Evolutionary conservation across 2,888 invertebrate species (phyloP), one percentile per base, ranked within the genome.

Genomic region (Hecatera dysodea): DNA sequence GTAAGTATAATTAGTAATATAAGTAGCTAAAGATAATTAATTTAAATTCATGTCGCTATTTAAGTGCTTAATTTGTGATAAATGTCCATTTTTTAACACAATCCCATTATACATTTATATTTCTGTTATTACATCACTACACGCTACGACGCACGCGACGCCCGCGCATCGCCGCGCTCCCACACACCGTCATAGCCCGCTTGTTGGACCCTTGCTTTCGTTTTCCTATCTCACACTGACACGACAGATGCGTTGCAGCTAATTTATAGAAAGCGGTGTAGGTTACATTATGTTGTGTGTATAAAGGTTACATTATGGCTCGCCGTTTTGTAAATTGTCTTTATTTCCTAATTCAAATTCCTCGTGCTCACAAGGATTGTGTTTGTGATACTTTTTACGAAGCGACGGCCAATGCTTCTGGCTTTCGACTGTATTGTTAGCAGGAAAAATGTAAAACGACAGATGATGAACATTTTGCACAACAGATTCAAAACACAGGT

Each of bases 91-190:
- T 80, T 27, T 60, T 17, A 64, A 46, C 29, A 75, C 24, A 33
- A 24, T 33, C 42, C 61, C 15, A 70, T 64, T 67, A 67, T 64
- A 48, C 61, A 64, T 78, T 72, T 74, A 69, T 1, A 76, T 72
- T n/a, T n/a, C n/a, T n/a, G n/a, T n/a, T n/a, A n/a, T 66, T 73
- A 72, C 72, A 72, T 56, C 52, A 63, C 72, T 69, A 72, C 64
- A 70, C 53, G 57, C 36, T 7, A 8, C 6, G 33, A 7, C 33
- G 8, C 61, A 83, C 86, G 74, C 71, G 57, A 59, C 79, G 81
- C 83, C 84, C 68, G 77, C 86, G 75, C 78, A 59, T 29, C 63
- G 55, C 44, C 66, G 53, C 67, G 77, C 84, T 80, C 80, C 75
- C 74, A 74, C 78, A 61, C 70, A 52, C 46, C 33, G 42, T 67